phyloP scores from a whole-genome alignment of 2,113 vertebrate species.

The Oryzias woworae region DNA sequence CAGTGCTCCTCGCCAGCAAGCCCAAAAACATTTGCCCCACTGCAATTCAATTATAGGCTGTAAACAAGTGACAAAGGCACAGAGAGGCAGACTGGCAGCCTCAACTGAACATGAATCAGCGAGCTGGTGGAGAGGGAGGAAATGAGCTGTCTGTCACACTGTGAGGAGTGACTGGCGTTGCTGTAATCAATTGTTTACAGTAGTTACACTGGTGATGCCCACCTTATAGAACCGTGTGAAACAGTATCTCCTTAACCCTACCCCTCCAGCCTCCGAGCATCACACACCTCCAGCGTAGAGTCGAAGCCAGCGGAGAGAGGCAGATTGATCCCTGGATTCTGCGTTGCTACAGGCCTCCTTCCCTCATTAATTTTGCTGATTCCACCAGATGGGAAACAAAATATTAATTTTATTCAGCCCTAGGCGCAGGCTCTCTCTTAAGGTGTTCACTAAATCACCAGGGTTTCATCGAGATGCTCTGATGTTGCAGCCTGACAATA shows the following conservation, averaged over 20 bases:
- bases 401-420: slow-evolving; percentile 99
- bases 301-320: slow-evolving; percentile 73
- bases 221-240: slow-evolving; percentile 66
- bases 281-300: slow-evolving; percentile 79
- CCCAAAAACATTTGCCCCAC: slow-evolving; percentile 57
- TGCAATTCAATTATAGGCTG: slow-evolving; percentile 73
- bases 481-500: slow-evolving; percentile 87
- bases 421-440: slow-evolving; percentile 90
- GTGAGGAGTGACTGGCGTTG: slow-evolving; percentile 59
- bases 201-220: slow-evolving; percentile 63
- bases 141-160: slow-evolving; percentile 57
- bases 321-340: slow-evolving; percentile 87
- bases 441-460: slow-evolving; percentile 95
- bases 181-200: slow-evolving; percentile 75
- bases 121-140: slow-evolving; percentile 51
- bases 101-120: slow-evolving; percentile 66
- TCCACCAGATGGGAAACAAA: slow-evolving; percentile 99
- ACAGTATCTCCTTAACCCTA: slow-evolving; percentile 62
- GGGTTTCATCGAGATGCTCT: slow-evolving; percentile 85
- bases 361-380: slow-evolving; percentile 99
- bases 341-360: slow-evolving; percentile 87
- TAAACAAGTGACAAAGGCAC: slow-evolving; percentile 69
- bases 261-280: slow-evolving; percentile 38
- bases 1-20: slow-evolving; percentile 31
- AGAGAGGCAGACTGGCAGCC: slow-evolving; percentile 52